phyloP scores from a whole-genome alignment of 2,888 invertebrate genomes.

The Oscheius onirici region DNA sequence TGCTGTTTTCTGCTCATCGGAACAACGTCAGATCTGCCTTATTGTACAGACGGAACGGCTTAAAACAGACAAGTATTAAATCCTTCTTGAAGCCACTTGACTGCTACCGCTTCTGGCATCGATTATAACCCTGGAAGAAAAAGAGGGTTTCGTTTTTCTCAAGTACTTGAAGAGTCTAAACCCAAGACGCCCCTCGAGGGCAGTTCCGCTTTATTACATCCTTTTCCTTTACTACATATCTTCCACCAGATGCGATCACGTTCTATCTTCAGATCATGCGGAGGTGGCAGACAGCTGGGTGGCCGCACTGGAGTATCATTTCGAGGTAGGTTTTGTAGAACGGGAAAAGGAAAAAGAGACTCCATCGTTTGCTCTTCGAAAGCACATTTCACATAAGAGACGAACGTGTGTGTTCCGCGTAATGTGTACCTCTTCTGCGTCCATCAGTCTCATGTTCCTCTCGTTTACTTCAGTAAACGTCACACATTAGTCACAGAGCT shows the following conservation, averaged over 20 bases:
- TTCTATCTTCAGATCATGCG: slow-evolving; percentile 26
- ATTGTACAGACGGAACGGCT: background rate
- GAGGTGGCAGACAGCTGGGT: slow-evolving; percentile 20
- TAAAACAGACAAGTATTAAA: background rate
- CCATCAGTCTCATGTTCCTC: slow-evolving; percentile 26
- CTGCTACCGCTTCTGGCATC: slow-evolving; percentile 7
- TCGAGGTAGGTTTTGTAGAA: slow-evolving; percentile 20
- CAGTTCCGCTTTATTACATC: slow-evolving; percentile 27
- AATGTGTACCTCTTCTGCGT: background rate
- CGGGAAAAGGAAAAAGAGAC: background rate
- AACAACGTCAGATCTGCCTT: background rate
- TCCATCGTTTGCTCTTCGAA: background rate
- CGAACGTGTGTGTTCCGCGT: background rate
- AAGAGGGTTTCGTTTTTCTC: slow-evolving; percentile 16
- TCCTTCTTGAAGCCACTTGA: background rate
- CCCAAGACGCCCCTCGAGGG: slow-evolving; percentile 17
- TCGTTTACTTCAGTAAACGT: slow-evolving; percentile 17
- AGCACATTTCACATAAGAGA: background rate
- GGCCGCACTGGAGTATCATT: slow-evolving; percentile 34
- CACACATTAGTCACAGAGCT: background rate
- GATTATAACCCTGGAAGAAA: background rate
- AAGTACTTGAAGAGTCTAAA: background rate
- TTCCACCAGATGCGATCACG: slow-evolving; percentile 19
- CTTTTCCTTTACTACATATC: slow-evolving; percentile 7
- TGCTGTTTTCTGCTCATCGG: no score